Base-by-base conservation (phyloP, 2,113 vertebrate genomes). In the Nesoenas mayeri region DNA sequence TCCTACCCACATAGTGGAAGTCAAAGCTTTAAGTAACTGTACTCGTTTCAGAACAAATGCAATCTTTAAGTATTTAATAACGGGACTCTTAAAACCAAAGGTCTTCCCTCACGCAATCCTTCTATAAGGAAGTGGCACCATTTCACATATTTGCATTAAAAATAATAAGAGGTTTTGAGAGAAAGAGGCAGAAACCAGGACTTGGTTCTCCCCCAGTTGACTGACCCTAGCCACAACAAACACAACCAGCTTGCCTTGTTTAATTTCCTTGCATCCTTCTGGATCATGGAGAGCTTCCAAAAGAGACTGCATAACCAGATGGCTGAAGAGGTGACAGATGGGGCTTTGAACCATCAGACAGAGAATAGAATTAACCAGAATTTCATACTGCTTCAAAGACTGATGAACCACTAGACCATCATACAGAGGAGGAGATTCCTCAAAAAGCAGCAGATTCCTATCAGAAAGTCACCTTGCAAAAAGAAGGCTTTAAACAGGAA, bases 291-390 rank as follows among this genome's bases (percentile, higher is more conserved):
- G 58, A 82, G 31, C 28, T 96, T 91, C 92, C 79, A 82, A 73
- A 82, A 62, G 62, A 83, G 40, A 73, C 36, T 66, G 64, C 36
- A 70, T 26, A 73, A 79, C 85, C 92, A 94, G 82, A 93, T 85
- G 88, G 88, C 67, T 85, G 36, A 95, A 88, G 67, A 90, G 58
- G 92, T 85, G 85, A 85, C 88, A 96, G 82, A 91, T 57, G 62
- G 74, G 22, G 9, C 66, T 79, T 50, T 40, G 74, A 93, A 69
- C 71, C 71, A 88, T 40, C 82, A 85, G 69, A 42, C 6, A 11
- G 15, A 78, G 62, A 84, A 79, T 0, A 73, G 81, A 91, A 74
- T 82, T 88, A 94, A 85, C 88, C 85, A 82, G 53, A 65, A 91
- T 79, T 79, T 88, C 40, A 36, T 54, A 70, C 13, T 54, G 50